Percentiles rank a stretch among this genome's conserved stretches.
Evolutionary conservation across 2,888 invertebrate species (phyloP).

Genomic region (Lampropteryx suffumata): DNA sequence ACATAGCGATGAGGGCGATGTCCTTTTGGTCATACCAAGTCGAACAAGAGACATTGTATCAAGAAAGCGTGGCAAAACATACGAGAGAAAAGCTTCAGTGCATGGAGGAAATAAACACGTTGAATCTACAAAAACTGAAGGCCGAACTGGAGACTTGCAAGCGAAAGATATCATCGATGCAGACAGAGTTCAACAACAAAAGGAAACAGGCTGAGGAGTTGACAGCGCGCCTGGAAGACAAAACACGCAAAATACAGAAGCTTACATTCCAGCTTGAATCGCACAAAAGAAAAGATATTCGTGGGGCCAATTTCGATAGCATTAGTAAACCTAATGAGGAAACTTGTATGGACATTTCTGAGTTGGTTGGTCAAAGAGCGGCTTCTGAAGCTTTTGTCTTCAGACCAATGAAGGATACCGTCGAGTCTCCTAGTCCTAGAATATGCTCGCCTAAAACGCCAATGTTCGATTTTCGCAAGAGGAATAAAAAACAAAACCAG

Average conservation of each 20-base stretch:
- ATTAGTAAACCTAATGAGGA: constrained; percentile 52
- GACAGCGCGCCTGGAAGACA: constrained; percentile 69
- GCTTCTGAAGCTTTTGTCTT: constrained; percentile 67
- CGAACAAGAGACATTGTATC: constrained; percentile 77
- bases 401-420: constrained; percentile 61
- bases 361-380: constrained; percentile 64
- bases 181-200: constrained; percentile 70
- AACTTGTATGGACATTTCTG: constrained; percentile 70
- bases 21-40: constrained; percentile 81
- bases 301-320: constrained; percentile 51
- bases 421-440: constrained; percentile 50
- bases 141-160: constrained; percentile 74
- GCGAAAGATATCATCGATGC: constrained; percentile 68
- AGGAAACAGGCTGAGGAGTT: constrained; percentile 73
- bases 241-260: constrained; percentile 72
- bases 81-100: constrained; percentile 71
- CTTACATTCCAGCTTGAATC: constrained; percentile 71
- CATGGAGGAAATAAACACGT: constrained; percentile 70
- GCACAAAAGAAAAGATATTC: constrained; percentile 68
- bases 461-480: constrained; percentile 69
- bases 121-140: constrained; percentile 73
- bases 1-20: constrained; percentile 80
- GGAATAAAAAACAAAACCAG: constrained; percentile 38
- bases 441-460: constrained; percentile 70
- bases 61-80: constrained; percentile 75